Percentiles rank a stretch among this genome's conserved stretches.
These are phyloP conservation scores for Podarcis cretensis DNA, from an alignment of 2,113 vertebrate species.

Conservation along the genomic window DNA sequence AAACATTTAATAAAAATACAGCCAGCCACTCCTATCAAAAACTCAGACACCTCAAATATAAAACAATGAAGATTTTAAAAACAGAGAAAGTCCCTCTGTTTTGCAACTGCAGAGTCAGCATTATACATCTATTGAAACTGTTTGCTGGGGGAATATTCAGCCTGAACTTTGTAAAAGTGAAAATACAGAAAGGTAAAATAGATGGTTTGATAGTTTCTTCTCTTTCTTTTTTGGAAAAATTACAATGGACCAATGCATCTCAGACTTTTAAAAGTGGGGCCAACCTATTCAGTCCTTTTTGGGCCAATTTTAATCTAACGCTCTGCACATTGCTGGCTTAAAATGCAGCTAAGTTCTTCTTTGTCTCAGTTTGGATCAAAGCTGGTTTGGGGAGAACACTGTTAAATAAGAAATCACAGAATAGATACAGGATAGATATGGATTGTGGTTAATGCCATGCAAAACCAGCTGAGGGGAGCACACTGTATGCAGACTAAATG, in stretches of 20 bases:
- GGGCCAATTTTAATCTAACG: too few relatives aligned
- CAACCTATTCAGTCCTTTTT: too few relatives aligned
- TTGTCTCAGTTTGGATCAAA: too few relatives aligned
- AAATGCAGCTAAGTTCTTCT: too few relatives aligned
- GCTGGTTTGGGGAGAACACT: too few relatives aligned
- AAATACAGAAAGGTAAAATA: not conserved
- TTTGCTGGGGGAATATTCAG: slow-evolving; percentile 3
- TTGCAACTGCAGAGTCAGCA: slow-evolving; percentile 21
- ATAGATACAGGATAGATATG: too few relatives aligned
- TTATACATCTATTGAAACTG: slow-evolving; percentile 14
- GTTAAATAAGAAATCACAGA: too few relatives aligned
- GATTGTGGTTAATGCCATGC: too few relatives aligned
- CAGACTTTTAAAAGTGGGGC: not conserved
- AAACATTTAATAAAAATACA: slow-evolving; percentile 54
- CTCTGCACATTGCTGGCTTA: too few relatives aligned
- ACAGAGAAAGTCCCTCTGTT: slow-evolving; percentile 35
- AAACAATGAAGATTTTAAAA: slow-evolving; percentile 2
- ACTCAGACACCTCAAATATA: slow-evolving; percentile 40
- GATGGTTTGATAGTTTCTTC: slow-evolving; percentile 12
- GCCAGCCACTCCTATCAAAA: slow-evolving; percentile 36
- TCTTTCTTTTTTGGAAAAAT: slow-evolving; percentile 19
- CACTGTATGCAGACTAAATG: too few relatives aligned
- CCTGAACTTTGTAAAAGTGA: not conserved
- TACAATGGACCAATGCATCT: not conserved
- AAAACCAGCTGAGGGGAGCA: too few relatives aligned